Conservation (phyloP, 92 coral and sea anemone genomes). For the Siderastrea siderea region DNA sequence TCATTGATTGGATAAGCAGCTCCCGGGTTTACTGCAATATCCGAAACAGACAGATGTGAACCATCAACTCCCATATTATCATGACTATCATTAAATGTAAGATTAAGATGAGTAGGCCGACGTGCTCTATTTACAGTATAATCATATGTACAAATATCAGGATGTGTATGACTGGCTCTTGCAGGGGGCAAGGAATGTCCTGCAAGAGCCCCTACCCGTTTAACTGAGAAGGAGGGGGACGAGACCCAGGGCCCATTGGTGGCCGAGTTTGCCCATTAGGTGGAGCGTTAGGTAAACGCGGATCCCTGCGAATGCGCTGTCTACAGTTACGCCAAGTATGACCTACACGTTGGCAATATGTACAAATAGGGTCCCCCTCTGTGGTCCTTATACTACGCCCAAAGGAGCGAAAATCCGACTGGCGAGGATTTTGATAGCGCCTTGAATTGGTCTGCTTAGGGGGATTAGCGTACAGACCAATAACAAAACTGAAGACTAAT, state of each 20-base stretch:
- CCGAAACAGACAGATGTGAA: background rate
- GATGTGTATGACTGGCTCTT: background rate
- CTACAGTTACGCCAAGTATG: background rate
- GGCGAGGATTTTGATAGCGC: background rate
- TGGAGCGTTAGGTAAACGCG: background rate
- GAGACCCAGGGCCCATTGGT: background rate
- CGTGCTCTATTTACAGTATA: background rate
- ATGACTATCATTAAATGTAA: background rate
- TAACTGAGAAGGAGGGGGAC: background rate
- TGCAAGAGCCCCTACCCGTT: conserved; percentile 41
- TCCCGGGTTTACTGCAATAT: conserved; percentile 3
- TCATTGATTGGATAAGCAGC: background rate
- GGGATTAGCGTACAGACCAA: too few relatives aligned
- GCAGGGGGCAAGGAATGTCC: background rate
- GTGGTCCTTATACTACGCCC: too few relatives aligned
- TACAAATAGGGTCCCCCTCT: background rate
- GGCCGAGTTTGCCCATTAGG: background rate
- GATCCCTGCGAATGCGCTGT: background rate
- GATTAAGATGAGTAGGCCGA: background rate
- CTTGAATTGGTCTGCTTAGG: background rate
- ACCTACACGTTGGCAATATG: background rate
- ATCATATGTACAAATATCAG: background rate
- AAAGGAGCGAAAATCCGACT: too few relatives aligned
- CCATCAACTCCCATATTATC: background rate
- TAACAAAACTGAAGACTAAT: too few relatives aligned